Evolutionary conservation across 2,113 vertebrate species (phyloP).

Genomic region (Glaucomys volans): DNA sequence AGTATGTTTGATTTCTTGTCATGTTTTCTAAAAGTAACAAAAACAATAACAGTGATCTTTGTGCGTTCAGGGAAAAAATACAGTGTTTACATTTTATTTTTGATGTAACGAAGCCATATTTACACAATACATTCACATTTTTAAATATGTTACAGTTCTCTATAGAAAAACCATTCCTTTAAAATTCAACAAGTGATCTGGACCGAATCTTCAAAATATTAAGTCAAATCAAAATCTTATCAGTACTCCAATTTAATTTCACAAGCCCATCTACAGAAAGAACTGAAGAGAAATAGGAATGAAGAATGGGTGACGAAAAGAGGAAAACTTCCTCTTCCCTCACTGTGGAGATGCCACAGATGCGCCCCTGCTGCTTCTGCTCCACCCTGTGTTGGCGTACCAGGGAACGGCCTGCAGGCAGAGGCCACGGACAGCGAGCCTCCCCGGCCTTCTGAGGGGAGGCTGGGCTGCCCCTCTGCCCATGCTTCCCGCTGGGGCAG

Average conservation of each 20-base stretch:
- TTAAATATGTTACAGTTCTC: slow-evolving; percentile 87
- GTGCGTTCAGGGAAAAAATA: slow-evolving; percentile 78
- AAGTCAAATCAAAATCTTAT: slow-evolving; percentile 79
- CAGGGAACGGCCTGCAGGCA: too few species aligned
- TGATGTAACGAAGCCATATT: slow-evolving; percentile 87
- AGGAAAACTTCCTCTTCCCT: neutral
- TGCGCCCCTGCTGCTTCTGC: neutral
- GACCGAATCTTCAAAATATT: slow-evolving; percentile 81
- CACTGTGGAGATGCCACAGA: fast-evolving
- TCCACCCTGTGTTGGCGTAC: too few species aligned
- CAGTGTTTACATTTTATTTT: slow-evolving; percentile 85
- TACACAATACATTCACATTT: slow-evolving; percentile 89
- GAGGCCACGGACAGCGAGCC: neutral
- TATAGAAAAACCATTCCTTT: slow-evolving; percentile 86
- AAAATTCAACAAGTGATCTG: slow-evolving; percentile 85
- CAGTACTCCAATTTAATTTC: slow-evolving; percentile 78
- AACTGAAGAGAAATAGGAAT: slow-evolving; percentile 25
- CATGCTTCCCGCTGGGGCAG: slow-evolving; percentile 75
- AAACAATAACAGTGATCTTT: neutral
- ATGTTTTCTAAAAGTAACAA: neutral
- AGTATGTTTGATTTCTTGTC: neutral
- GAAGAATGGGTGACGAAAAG: neutral
- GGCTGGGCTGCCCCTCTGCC: neutral
- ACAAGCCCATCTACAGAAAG: slow-evolving; percentile 51
- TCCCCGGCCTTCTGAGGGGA: neutral